Base-by-base conservation (phyloP, 2,113 vertebrate genomes). In the Megalops atlanticus region DNA sequence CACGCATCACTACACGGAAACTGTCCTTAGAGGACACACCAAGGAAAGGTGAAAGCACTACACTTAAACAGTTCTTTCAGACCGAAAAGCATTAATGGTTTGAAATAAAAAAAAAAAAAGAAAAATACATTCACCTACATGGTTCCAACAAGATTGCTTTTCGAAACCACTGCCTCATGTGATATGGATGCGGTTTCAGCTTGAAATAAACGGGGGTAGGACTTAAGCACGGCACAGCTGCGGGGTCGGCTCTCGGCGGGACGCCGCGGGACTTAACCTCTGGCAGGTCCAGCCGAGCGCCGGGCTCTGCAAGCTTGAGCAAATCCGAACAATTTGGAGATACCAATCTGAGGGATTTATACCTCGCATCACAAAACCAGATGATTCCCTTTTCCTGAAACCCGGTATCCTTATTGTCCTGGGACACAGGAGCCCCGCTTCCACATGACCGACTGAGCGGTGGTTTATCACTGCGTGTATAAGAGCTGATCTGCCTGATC, bases 391-490 rank as follows among this genome's bases (percentile, higher is more conserved):
- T 82, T n/a, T 71, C 36, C 83, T 36, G 35, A 43, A 74, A 84
- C 45, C 49, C 38, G 41, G 78, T 71, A 77, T 41, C 58, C 40
- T 40, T 58, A 68, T 52, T 82, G 77, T 82, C 74, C 7, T 38
- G 35, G 36, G n/a, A 78, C 78, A 86, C 40, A 83, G 78, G 72
- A 79, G 41, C 39, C 18, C 49, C 54, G 81, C 80, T 79, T 79
- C 77, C 39, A 58, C 52, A 43, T 74, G 33, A 27, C 21, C 31
- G 54, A 76, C 52, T 64, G 49, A 24, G 38, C 6, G 21, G 2
- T 16, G 45, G 14, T 15, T 77, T 3, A 73, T 77, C 33, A 41
- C 72, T 49, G 5, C 68, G 68, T 38, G 47, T 58, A 21, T 12
- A 16, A 58, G 27, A 21, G 16, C 58, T 31, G 3, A 35, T 49